phyloP scores from a whole-genome alignment of 2,797 vertebrate genomes.

The Neosilurus hyrtlii region DNA sequence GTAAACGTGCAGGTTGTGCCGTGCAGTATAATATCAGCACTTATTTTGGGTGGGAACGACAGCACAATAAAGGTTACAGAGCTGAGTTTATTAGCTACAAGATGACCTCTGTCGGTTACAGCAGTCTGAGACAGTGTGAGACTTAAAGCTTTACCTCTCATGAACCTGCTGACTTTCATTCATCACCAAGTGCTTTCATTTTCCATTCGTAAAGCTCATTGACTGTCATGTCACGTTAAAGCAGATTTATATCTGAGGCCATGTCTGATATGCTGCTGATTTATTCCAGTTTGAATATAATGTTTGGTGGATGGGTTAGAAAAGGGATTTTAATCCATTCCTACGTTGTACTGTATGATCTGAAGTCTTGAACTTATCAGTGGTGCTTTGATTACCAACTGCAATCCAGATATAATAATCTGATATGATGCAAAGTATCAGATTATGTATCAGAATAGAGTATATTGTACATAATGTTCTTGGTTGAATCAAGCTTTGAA shows the following conservation, averaged over 20 bases:
- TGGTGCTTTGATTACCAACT: neutral
- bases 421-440: neutral
- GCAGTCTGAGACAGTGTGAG: neutral
- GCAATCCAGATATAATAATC: neutral
- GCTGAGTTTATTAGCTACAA: constrained; percentile 5
- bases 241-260: neutral
- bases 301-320: neutral
- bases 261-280: neutral
- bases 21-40: neutral
- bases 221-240: neutral
- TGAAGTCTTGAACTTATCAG: neutral
- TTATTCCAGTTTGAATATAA: neutral
- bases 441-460: neutral
- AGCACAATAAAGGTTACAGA: constrained; percentile 3
- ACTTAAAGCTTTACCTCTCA: neutral
- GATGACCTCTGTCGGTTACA: constrained; percentile 21
- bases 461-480: neutral
- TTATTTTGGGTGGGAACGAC: neutral
- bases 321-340: neutral
- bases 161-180: constrained; percentile 9
- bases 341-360: neutral
- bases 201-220: neutral
- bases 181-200: neutral
- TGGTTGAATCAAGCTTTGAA: neutral
- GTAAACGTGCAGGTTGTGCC: constrained; percentile 3